phyloP scores from a whole-genome alignment of 1,140 invertebrate genomes.

The Bombus waltoni region DNA sequence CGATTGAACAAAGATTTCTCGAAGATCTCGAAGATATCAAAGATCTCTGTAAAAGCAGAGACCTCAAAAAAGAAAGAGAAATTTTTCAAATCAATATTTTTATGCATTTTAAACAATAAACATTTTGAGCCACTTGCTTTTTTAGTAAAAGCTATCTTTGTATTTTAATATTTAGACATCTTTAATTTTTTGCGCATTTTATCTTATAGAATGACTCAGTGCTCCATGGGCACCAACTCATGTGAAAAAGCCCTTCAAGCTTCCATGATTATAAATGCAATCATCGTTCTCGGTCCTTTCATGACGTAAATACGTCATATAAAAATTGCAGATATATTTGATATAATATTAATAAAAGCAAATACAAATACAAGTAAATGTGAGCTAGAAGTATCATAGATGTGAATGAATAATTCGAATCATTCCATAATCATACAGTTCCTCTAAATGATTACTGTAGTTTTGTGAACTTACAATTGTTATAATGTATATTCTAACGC shows the following conservation, averaged over 20 bases:
- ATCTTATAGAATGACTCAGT: neutral
- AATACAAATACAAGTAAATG: neutral
- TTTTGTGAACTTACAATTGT: neutral
- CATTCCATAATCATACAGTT: slow-evolving; percentile 12
- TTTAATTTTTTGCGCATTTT: neutral
- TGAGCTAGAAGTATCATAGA: neutral
- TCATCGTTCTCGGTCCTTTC: neutral
- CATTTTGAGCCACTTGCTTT: neutral
- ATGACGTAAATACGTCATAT: neutral
- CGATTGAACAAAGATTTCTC: neutral
- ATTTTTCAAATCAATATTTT: neutral
- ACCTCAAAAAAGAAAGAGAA: neutral
- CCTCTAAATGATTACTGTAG: slow-evolving; percentile 12
- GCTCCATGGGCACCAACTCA: neutral
- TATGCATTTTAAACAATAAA: neutral
- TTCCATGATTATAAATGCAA: neutral
- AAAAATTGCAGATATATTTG: neutral
- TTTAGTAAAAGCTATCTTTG: neutral
- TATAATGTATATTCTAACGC: slow-evolving; percentile 41
- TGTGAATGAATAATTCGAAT: slow-evolving; percentile 14
- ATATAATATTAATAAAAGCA: neutral
- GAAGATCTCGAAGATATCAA: neutral
- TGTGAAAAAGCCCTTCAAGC: neutral
- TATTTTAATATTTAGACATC: neutral
- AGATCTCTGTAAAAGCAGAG: neutral